These are phyloP conservation scores for Crenichthys baileyi DNA, from an alignment of 2,797 vertebrate genomes.

Conservation along the genomic window DNA sequence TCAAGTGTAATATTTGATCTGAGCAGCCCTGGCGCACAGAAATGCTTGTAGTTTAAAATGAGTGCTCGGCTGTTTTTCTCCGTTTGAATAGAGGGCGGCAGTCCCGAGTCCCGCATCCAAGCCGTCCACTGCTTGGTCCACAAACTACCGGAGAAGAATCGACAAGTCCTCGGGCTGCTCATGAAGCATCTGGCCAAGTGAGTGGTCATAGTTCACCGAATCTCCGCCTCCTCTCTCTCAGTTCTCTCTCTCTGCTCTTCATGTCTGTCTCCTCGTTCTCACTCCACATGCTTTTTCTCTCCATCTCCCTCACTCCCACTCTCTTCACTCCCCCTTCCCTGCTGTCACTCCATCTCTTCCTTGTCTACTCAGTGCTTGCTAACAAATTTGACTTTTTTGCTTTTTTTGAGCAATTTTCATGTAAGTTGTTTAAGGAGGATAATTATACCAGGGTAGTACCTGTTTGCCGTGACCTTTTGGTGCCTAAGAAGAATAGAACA, in stretches of 20 bases:
- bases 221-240: conserved; percentile 62
- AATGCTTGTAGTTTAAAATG: conserved; percentile 51
- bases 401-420: conserved; percentile 47
- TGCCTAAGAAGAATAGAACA: conserved; percentile 53
- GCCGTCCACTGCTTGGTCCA: conserved; percentile 95
- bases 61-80: conserved; percentile 48
- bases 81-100: conserved; percentile 86
- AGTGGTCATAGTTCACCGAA: conserved; percentile 77
- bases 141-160: conserved; percentile 95
- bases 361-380: conserved; percentile 68
- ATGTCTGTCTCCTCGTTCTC: conserved; percentile 81
- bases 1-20: conserved; percentile 30
- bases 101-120: conserved; percentile 91
- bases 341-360: conserved; percentile 80
- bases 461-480: conserved; percentile 42
- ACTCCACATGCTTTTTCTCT: conserved; percentile 79
- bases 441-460: conserved; percentile 27
- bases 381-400: conserved; percentile 53
- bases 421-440: conserved; percentile 34
- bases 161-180: conserved; percentile 93
- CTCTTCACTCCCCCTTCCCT: conserved; percentile 81
- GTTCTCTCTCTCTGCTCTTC: conserved; percentile 68
- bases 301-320: conserved; percentile 77
- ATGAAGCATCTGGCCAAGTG: conserved; percentile 97
- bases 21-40: conserved; percentile 42